Evolutionary conservation across 2,113 vertebrate species (phyloP).

Genomic region (Periophthalmodon schlosseri): DNA sequence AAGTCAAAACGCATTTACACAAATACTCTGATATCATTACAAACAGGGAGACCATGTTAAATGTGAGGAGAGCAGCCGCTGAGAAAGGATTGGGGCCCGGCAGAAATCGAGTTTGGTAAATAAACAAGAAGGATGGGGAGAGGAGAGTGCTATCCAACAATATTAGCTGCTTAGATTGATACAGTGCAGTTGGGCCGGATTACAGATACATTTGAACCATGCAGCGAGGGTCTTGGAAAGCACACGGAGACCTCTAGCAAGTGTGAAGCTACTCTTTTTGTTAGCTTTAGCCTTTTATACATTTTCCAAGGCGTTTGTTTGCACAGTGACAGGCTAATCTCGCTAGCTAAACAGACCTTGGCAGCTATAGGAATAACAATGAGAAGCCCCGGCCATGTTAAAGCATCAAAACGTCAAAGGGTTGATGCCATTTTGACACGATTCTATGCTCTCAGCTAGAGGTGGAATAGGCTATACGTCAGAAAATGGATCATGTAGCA

Average conservation of each 20-base stretch:
- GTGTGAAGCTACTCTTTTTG: slow-evolving; percentile 51
- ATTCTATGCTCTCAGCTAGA: background rate
- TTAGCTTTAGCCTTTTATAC: slow-evolving; percentile 57
- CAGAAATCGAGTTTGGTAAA: slow-evolving; percentile 68
- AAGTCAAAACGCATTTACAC: slow-evolving; percentile 54
- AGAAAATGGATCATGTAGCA: background rate
- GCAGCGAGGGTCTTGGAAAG: slow-evolving; percentile 58
- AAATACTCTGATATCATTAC: slow-evolving; percentile 50
- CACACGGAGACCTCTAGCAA: slow-evolving; percentile 52
- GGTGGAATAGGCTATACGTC: background rate
- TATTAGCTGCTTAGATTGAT: slow-evolving; percentile 64
- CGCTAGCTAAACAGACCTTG: slow-evolving; percentile 45
- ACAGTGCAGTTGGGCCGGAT: slow-evolving; percentile 59
- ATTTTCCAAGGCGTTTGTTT: slow-evolving; percentile 59
- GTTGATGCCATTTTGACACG: background rate
- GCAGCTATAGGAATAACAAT: slow-evolving; percentile 40
- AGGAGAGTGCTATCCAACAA: slow-evolving; percentile 54
- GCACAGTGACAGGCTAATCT: slow-evolving; percentile 58
- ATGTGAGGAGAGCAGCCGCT: slow-evolving; percentile 38
- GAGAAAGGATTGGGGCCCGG: slow-evolving; percentile 41
- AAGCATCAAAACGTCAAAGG: slow-evolving; percentile 16
- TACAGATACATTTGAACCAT: slow-evolving; percentile 52
- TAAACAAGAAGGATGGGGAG: slow-evolving; percentile 59
- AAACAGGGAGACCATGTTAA: slow-evolving; percentile 40
- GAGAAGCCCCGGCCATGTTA: slow-evolving; percentile 28